A percentile compares a stretch with the other conserved stretches of the same genome.
Evolutionary conservation across 2,888 invertebrate species (phyloP).

Genomic region (Thymelicus lineola): DNA sequence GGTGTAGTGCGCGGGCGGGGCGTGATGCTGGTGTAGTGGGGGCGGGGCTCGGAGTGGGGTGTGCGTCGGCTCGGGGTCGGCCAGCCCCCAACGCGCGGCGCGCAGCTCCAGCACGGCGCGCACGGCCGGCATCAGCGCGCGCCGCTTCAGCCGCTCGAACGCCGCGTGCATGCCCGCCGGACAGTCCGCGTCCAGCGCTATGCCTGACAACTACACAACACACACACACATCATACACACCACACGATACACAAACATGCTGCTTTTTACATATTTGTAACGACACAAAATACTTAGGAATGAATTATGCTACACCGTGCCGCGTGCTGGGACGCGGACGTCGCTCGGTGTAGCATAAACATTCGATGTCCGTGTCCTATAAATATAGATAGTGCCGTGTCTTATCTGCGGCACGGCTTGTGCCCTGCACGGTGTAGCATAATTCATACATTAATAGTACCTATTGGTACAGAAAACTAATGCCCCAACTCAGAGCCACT

Average conservation of each 20-base stretch:
- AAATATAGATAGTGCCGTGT: too few species aligned
- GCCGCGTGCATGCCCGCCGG: slow-evolving; percentile 75
- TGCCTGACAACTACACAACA: slow-evolving; percentile 71
- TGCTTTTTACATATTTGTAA: too few species aligned
- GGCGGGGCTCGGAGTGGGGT: slow-evolving; percentile 38
- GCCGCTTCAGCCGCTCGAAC: slow-evolving; percentile 76
- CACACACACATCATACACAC: neutral
- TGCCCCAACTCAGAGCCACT: too few species aligned
- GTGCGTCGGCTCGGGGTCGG: slow-evolving; percentile 52
- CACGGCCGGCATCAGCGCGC: slow-evolving; percentile 66
- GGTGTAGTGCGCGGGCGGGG: slow-evolving; percentile 22
- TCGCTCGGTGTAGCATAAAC: too few species aligned
- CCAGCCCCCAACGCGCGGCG: slow-evolving; percentile 77
- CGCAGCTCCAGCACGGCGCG: slow-evolving; percentile 73
- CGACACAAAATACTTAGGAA: too few species aligned
- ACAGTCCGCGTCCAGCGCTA: slow-evolving; percentile 82
- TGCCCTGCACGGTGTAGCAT: too few species aligned
- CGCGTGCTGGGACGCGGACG: too few species aligned
- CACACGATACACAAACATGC: neutral
- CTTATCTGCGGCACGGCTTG: too few species aligned
- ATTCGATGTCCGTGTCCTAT: too few species aligned
- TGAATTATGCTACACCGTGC: too few species aligned
- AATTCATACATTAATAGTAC: too few species aligned
- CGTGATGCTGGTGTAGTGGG: slow-evolving; percentile 28
- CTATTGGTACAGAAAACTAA: too few species aligned